Evolutionary conservation across 1,140 invertebrate genomes (phyloP).

Genomic region (Asobara japonica): DNA sequence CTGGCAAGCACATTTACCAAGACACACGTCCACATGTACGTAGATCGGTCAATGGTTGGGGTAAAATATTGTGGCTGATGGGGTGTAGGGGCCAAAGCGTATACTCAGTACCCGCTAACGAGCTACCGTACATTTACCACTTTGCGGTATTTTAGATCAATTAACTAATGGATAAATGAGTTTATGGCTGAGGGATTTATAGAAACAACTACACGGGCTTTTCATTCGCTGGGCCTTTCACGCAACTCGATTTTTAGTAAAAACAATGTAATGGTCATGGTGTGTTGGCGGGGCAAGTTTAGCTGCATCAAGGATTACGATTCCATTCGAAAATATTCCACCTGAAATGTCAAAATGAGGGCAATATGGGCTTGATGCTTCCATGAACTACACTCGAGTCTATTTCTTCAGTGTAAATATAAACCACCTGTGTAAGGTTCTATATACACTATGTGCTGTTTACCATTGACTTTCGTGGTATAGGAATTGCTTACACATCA

Average conservation of each 20-base stretch:
- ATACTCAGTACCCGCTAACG: conserved; percentile 27
- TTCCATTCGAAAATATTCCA: neutral
- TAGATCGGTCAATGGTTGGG: neutral
- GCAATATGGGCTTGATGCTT: neutral
- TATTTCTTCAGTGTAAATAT: neutral
- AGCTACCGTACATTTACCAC: conserved; percentile 41
- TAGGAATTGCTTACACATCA: neutral
- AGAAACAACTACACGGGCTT: neutral
- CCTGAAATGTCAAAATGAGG: neutral
- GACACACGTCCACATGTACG: neutral
- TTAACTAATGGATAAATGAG: conserved; percentile 64
- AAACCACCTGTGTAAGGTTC: neutral
- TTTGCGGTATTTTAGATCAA: conserved; percentile 53
- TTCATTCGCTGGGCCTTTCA: neutral
- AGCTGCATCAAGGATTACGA: too few relatives aligned
- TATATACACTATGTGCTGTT: neutral
- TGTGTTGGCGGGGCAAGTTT: too few relatives aligned
- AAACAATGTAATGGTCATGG: neutral
- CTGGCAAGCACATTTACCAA: conserved; percentile 27
- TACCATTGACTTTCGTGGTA: neutral
- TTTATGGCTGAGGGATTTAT: conserved; percentile 44
- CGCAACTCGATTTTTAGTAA: neutral
- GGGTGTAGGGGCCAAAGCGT: neutral
- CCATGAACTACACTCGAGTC: neutral
- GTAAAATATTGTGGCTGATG: neutral